These are phyloP conservation scores for Trogon melanurus DNA, from an alignment of 2,113 vertebrate species.

Conservation along the genomic window DNA sequence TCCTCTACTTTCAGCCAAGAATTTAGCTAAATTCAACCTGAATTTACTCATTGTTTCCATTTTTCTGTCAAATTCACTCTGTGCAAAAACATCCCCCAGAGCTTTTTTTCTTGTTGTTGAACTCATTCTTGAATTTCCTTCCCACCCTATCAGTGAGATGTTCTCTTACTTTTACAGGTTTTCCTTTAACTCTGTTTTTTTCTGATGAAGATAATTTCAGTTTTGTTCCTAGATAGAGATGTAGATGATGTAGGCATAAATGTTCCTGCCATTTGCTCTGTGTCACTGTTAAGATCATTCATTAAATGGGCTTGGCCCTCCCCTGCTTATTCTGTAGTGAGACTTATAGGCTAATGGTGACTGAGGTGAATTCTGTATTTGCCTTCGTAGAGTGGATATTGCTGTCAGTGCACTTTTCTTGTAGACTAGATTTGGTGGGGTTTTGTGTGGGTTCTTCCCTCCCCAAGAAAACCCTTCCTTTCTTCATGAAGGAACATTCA, in stretches of 20 bases:
- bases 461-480: not conserved
- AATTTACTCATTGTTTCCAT: not conserved
- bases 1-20: not conserved
- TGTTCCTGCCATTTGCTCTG: not conserved
- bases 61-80: not conserved
- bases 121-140: not conserved
- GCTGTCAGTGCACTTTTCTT: not conserved
- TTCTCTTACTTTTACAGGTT: not conserved
- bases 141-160: not conserved
- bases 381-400: not conserved
- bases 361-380: not conserved
- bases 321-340: not conserved
- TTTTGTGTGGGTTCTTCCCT: not conserved
- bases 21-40: not conserved
- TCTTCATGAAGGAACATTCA: not conserved
- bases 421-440: not conserved
- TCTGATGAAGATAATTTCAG: not conserved
- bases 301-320: not conserved
- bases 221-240: not conserved
- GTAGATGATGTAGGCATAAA: not conserved
- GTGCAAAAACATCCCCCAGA: not conserved
- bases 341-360: accelerated
- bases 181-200: not conserved
- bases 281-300: not conserved
- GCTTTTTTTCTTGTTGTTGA: not conserved